Evolutionary conservation across 2,113 vertebrate genomes (phyloP), one percentile per base, ranked within the genome.

Genomic region (Elaphurus davidianus): DNA sequence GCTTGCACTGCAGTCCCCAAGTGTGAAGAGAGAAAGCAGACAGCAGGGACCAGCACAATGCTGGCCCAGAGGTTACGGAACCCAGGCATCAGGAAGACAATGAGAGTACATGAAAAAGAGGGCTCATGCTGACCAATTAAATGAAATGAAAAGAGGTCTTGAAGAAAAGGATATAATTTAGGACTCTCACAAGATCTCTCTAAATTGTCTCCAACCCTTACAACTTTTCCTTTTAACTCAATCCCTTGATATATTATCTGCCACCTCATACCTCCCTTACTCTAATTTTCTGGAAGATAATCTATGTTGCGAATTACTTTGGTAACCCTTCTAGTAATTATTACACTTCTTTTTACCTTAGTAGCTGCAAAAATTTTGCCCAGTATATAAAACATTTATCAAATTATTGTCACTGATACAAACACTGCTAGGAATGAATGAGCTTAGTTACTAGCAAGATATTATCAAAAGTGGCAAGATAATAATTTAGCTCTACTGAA

Each of bases 281-380:
- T 50, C 28, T 83, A 87, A 85, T 93, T 60, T 89, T 81, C 81
- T 93, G 57, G n/a, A 91, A 59, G 64, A 23, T 45, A 82, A 64
- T 94, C 71, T 92, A 71, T 79, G 45, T 71, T 96, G 36, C 33
- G 50, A 88, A 28, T 40, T 88, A 25, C 36, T 81, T 81, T 43
- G 67, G 55, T 60, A 94, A 87, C 43, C 27, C 79, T 94, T 92
- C 57, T 74, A 95, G 54, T 95, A 67, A 67, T 97, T 82, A 92
- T 23, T 67, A 78, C 33, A 59, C 10, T 55, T 82, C 55, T 88
- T 78, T 50, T 81, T 88, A 90, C 45, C 40, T 88, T 81, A 88
- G 30, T 95, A 88, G 81, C 59, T 40, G n/a, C 62, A 93, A 28
- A 94, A 7, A 50, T 84, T 91, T 59, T 91, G 28, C n/a, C 64